These are phyloP conservation scores for Tigriopus californicus DNA, from an alignment of 2,888 invertebrate genomes.

Conservation along the genomic window DNA sequence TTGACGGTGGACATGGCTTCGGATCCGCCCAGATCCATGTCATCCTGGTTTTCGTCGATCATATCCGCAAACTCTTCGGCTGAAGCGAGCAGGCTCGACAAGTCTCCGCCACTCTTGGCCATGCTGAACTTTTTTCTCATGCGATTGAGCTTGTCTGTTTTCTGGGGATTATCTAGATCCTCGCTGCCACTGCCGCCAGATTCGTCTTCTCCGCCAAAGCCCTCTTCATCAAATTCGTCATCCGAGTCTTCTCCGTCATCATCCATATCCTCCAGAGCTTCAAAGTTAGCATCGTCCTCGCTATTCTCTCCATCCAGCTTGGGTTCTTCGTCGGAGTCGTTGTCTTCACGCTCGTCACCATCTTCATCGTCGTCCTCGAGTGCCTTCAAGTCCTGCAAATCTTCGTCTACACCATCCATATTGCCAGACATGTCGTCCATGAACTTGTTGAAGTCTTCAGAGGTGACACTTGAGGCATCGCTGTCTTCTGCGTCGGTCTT, in stretches of 20 bases:
- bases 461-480: slow-evolving; percentile 12
- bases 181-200: neutral
- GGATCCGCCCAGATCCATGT: neutral
- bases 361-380: neutral
- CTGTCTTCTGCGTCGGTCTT: slow-evolving; percentile 21
- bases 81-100: slow-evolving; percentile 45
- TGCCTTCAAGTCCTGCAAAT: neutral
- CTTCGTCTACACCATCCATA: neutral
- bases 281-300: slow-evolving; percentile 22
- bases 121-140: neutral
- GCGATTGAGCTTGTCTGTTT: neutral
- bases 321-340: neutral
- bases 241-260: slow-evolving; percentile 21
- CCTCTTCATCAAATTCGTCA: slow-evolving; percentile 20
- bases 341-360: neutral
- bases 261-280: slow-evolving; percentile 23
- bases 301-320: slow-evolving; percentile 17
- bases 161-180: neutral
- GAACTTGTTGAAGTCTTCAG: neutral
- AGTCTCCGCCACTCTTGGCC: slow-evolving; percentile 48
- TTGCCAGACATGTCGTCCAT: neutral
- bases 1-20: neutral
- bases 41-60: slow-evolving; percentile 50
- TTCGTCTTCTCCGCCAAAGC: slow-evolving; percentile 2
- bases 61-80: slow-evolving; percentile 75